Evolutionary conservation across 2,888 invertebrate species (phyloP).

Genomic region (Notocelia uddmanniana): DNA sequence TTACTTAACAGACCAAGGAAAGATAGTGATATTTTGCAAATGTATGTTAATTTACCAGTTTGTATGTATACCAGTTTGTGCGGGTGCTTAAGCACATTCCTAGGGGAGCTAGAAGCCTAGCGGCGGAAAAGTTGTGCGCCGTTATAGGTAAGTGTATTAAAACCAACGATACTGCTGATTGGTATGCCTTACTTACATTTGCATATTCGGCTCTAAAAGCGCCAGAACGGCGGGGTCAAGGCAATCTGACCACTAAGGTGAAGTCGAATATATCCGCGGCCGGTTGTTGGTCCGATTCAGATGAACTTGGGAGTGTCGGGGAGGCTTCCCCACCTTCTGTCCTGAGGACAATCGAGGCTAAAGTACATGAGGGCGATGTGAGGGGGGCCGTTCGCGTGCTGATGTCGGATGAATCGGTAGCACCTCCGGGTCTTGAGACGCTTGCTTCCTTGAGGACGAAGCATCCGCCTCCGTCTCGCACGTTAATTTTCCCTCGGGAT

Average conservation of each 20-base stretch:
- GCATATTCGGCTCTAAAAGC: slow-evolving; percentile 37
- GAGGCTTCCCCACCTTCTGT: slow-evolving; percentile 6
- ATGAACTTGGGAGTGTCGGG: background rate
- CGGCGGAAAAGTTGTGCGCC: background rate
- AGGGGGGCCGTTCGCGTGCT: too few relatives aligned
- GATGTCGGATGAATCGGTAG: too few relatives aligned
- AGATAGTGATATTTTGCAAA: too few relatives aligned
- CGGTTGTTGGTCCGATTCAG: slow-evolving; percentile 4
- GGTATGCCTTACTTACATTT: slow-evolving; percentile 32
- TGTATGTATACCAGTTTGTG: too few relatives aligned
- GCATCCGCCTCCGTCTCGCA: too few relatives aligned
- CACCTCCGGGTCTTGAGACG: too few relatives aligned
- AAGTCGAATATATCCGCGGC: slow-evolving; percentile 13
- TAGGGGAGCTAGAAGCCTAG: background rate
- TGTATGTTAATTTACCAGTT: too few relatives aligned
- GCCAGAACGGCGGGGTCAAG: background rate
- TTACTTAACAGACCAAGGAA: too few relatives aligned
- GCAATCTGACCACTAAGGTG: slow-evolving; percentile 37
- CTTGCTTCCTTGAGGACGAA: too few relatives aligned
- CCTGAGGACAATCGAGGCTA: background rate
- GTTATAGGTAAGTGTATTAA: background rate
- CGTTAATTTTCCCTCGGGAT: too few relatives aligned
- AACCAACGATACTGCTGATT: too few relatives aligned
- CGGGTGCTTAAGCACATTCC: slow-evolving; percentile 2
- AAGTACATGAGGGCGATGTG: too few relatives aligned